Evolutionary conservation across 92 coral and sea anemone species (phyloP).

Genomic region (Palythoa grandis): DNA sequence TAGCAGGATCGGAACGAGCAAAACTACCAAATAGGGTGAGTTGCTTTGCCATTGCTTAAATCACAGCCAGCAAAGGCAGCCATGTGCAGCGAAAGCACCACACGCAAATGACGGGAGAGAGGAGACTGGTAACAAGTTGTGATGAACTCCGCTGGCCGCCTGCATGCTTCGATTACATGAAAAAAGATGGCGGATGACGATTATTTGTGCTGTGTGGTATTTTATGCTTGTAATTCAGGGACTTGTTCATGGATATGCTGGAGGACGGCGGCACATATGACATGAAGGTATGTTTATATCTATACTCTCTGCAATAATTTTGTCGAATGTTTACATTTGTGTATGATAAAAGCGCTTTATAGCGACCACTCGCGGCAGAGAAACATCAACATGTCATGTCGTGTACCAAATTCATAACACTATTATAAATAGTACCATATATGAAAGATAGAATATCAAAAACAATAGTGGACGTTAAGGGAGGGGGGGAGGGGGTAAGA

Average conservation of each 20-base stretch:
- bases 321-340: neutral
- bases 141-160: slow-evolving; percentile 18
- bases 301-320: slow-evolving; percentile 23
- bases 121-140: slow-evolving; percentile 12
- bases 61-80: slow-evolving; percentile 14
- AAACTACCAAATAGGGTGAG: slow-evolving; percentile 23
- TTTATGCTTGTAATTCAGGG: slow-evolving; percentile 11
- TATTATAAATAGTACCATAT: too few species aligned
- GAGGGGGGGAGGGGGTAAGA: too few species aligned
- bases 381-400: slow-evolving; percentile 1
- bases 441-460: too few species aligned
- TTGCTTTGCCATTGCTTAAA: slow-evolving; percentile 20
- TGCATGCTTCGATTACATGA: slow-evolving; percentile 19
- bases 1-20: slow-evolving; percentile 2
- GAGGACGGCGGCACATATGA: slow-evolving; percentile 23
- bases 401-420: neutral
- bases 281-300: slow-evolving; percentile 21
- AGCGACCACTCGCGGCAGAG: slow-evolving; percentile 1
- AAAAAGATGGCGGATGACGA: slow-evolving; percentile 22
- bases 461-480: too few species aligned
- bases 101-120: slow-evolving; percentile 7
- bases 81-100: slow-evolving; percentile 7
- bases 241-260: slow-evolving; percentile 24
- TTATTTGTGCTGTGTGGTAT: slow-evolving; percentile 12
- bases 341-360: neutral